Base-by-base conservation (phyloP, 2,888 invertebrate genomes). In the Drosophila leonis region DNA sequence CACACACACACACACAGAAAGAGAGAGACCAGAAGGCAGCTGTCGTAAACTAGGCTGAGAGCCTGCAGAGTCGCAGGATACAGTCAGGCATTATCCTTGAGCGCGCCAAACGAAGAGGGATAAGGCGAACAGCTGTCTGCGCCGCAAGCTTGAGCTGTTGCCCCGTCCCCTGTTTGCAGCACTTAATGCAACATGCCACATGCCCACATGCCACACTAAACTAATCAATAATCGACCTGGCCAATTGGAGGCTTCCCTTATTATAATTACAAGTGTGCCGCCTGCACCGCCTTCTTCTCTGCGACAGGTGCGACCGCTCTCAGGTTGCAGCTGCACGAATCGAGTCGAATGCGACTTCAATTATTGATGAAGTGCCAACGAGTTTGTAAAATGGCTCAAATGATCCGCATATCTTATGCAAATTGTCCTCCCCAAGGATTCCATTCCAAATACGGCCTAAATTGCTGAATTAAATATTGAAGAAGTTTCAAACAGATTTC, bases 1-100 rank as follows among this genome's bases (percentile, higher is more conserved):
- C 12, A 65, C 27, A 35, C 6, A 65, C 41, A 46, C 20, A 20
- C 27, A 61, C 57, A 31, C 15, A 27, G 3, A 7, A 0, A 46
- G 39, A 37, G 18, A 68, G 54, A 12, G 29, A 7, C 31, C 48
- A 31, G 48, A 61, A 62, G 79, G 81, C 85, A 85, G 85, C 88
- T 85, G 85, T 80, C 88, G 85, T 75, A 66, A 80, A 80, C 78
- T 83, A 83, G 83, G 79, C 77, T 48, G 48, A 70, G 78, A 74
- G 67, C 63, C 64, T 64, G 57, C 51, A 64, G 49, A 54, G 46
- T 1, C 44, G 59, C 66, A 79, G 69, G 71, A 85, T 61, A 82
- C 54, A 65, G 42, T 3, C 37, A 49, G 65, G 66, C 72, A 52
- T 74, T 74, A 78, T 74, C 77, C 72, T 68, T 68, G 66, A 77